Evolutionary conservation across 2,888 invertebrate species (phyloP).

Genomic region (Acleris cristana): DNA sequence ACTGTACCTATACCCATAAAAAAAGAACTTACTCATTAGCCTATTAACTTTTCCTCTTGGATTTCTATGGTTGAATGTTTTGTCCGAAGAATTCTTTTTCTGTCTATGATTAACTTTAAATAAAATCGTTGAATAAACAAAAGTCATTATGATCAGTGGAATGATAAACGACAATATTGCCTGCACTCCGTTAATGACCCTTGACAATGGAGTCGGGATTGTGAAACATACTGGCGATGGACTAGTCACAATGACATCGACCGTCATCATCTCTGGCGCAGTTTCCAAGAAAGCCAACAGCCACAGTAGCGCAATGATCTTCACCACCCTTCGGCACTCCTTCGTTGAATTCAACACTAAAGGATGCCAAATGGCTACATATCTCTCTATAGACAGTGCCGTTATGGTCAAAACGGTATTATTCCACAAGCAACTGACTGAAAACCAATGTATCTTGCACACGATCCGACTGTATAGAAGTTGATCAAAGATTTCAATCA

Average conservation of each 20-base stretch:
- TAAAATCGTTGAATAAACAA: conserved; percentile 62
- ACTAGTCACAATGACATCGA: conserved; percentile 5
- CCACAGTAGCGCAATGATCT: conserved; percentile 58
- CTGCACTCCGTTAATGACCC: conserved; percentile 54
- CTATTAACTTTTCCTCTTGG: conserved; percentile 62
- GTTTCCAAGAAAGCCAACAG: conserved; percentile 57
- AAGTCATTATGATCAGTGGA: conserved; percentile 60
- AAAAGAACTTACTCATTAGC: conserved; percentile 60
- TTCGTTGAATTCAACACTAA: conserved; percentile 50
- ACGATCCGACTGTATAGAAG: conserved; percentile 49
- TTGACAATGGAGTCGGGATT: conserved; percentile 53
- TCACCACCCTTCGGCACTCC: conserved; percentile 49
- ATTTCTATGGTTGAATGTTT: conserved; percentile 59
- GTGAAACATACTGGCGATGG: conserved; percentile 52
- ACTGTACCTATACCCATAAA: background rate
- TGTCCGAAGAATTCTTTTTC: conserved; percentile 47
- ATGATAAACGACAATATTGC: conserved; percentile 58
- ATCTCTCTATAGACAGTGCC: conserved; percentile 62
- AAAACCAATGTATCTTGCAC: conserved; percentile 60
- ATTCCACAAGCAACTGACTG: conserved; percentile 58
- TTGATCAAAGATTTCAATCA: conserved; percentile 55
- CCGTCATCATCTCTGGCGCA: conserved; percentile 51
- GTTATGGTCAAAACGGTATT: conserved; percentile 64
- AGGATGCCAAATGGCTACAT: conserved; percentile 62
- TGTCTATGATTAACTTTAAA: conserved; percentile 56